Conservation (phyloP, 2,113 vertebrate species). For the Esox niger region DNA sequence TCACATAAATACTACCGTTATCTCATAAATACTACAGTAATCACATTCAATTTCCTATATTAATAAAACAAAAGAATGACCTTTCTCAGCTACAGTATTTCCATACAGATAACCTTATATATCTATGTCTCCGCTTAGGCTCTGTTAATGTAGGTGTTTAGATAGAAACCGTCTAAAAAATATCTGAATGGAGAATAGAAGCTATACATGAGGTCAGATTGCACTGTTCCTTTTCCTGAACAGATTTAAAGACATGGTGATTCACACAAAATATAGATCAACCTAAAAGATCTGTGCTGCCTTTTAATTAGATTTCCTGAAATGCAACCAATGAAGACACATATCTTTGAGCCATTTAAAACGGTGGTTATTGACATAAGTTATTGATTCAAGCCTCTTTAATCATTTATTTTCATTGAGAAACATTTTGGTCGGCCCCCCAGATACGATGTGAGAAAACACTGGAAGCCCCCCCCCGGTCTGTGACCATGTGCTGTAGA, state of each 20-base stretch:
- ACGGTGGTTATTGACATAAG: conserved; percentile 53
- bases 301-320: conserved; percentile 33
- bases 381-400: conserved; percentile 61
- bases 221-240: conserved; percentile 26
- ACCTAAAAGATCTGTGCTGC: conserved; percentile 9
- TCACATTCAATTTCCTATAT: too few species aligned
- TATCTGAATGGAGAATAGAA: conserved; percentile 1
- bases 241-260: neutral
- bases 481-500: conserved; percentile 12
- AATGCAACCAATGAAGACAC: conserved; percentile 27
- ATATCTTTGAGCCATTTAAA: conserved; percentile 42
- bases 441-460: conserved; percentile 21
- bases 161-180: too few species aligned
- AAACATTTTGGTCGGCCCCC: conserved; percentile 53
- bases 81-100: too few species aligned
- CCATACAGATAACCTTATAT: too few species aligned
- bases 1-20: too few species aligned
- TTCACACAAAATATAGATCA: neutral
- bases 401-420: conserved; percentile 67
- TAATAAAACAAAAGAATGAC: too few species aligned
- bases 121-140: too few species aligned
- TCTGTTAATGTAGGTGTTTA: too few species aligned
- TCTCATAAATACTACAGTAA: too few species aligned
- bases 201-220: conserved; percentile 17
- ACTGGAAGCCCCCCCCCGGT: conserved; percentile 28